Evolutionary conservation across 1,140 invertebrate genomes (phyloP).

Genomic region (Drosophila miranda): DNA sequence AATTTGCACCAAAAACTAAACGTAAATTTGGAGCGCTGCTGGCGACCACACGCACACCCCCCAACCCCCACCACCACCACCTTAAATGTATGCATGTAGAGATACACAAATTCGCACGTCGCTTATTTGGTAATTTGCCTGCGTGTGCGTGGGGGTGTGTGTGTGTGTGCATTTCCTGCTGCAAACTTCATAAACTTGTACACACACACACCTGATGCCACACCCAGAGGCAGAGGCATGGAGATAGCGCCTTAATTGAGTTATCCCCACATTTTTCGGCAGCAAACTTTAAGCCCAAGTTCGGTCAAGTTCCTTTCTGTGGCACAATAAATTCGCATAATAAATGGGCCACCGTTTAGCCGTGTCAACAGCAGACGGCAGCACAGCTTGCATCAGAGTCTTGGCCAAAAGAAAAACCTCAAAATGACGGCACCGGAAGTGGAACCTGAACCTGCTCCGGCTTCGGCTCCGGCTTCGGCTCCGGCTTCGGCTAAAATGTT

Average conservation of each 20-base stretch:
- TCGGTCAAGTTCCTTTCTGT: slow-evolving; percentile 40
- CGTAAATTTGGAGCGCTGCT: slow-evolving; percentile 71
- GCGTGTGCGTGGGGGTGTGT: slow-evolving; percentile 35
- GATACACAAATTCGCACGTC: slow-evolving; percentile 67
- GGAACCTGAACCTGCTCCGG: slow-evolving; percentile 13
- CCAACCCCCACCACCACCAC: too few relatives aligned
- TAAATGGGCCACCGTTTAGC: slow-evolving; percentile 67
- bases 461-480: too few relatives aligned
- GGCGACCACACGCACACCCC: slow-evolving; percentile 7
- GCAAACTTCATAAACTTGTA: slow-evolving; percentile 55
- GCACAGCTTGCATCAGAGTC: slow-evolving; percentile 34
- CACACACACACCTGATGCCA: slow-evolving; percentile 34
- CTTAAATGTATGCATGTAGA: slow-evolving; percentile 14
- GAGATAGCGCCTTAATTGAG: slow-evolving; percentile 59
- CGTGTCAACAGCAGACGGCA: slow-evolving; percentile 66
- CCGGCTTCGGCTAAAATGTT: slow-evolving; percentile 41
- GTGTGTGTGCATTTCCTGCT: slow-evolving; percentile 7
- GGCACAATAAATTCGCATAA: slow-evolving; percentile 69
- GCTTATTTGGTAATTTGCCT: slow-evolving; percentile 78
- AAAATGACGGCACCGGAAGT: slow-evolving; percentile 14
- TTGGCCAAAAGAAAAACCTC: slow-evolving; percentile 1
- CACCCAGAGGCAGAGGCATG: slow-evolving; percentile 9
- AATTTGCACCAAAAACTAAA: slow-evolving; percentile 79
- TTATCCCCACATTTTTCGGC: slow-evolving; percentile 60
- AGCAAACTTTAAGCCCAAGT: slow-evolving; percentile 45